Evolutionary conservation across 64 coral and sea anemone genomes (phyloP).

Genomic region (Montipora capricornis): DNA sequence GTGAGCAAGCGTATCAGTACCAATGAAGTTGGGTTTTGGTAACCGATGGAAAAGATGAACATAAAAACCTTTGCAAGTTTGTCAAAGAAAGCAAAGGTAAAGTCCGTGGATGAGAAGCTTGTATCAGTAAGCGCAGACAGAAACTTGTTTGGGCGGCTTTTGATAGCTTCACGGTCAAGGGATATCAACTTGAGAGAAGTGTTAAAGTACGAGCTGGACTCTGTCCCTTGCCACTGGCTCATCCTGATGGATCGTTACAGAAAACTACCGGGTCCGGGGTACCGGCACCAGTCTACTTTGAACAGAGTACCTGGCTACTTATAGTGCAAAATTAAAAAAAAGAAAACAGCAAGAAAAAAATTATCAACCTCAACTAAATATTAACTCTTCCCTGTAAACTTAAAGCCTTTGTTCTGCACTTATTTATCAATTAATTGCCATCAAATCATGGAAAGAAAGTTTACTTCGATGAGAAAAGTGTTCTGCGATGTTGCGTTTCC

Average conservation of each 20-base stretch:
- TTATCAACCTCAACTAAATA: no score
- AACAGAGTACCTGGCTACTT: no score
- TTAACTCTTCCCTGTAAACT: no score
- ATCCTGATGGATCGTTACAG: conserved; percentile 47
- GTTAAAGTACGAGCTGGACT: conserved; percentile 22
- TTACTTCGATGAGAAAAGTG: no score
- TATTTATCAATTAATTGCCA: no score
- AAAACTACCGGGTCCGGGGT: conserved; percentile 46
- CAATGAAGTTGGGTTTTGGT: conserved; percentile 31
- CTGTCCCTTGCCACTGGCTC: conserved; percentile 27
- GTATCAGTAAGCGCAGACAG: conserved; percentile 31
- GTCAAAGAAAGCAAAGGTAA: no score
- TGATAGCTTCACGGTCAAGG: conserved; percentile 8
- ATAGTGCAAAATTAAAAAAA: not conserved
- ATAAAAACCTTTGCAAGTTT: no score
- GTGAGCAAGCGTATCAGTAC: conserved; percentile 32
- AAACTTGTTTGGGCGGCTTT: conserved; percentile 25
- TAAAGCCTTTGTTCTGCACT: no score
- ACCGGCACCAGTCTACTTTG: not conserved
- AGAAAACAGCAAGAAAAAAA: not conserved
- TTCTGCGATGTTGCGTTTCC: no score
- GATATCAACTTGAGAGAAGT: conserved; percentile 56
- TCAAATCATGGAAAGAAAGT: no score
- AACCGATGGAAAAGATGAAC: conserved; percentile 29
- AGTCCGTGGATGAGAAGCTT: conserved; percentile 22